phyloP scores from a whole-genome alignment of 2,797 vertebrate species.

The Sebastes ruberrimus region DNA sequence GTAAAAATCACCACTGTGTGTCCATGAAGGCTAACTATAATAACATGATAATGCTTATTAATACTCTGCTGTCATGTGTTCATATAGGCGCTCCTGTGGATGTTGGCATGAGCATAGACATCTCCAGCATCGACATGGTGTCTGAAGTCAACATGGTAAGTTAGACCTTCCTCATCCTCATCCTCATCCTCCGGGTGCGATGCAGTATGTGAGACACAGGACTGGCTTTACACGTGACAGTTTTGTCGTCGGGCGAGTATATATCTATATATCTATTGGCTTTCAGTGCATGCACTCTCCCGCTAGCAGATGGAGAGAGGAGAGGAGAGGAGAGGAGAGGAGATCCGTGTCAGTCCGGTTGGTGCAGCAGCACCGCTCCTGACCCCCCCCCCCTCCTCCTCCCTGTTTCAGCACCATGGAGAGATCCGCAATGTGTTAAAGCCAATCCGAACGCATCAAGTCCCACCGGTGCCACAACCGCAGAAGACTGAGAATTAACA shows the following conservation, averaged over 20 bases:
- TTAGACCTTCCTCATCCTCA: conserved; percentile 25
- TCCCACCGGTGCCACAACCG: conserved; percentile 43
- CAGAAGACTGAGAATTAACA: too few species aligned
- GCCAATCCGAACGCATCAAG: conserved; percentile 24
- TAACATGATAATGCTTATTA: neutral
- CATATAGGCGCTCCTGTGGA: conserved; percentile 90
- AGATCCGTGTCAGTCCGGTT: neutral
- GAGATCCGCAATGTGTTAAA: conserved; percentile 66
- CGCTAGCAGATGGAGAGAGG: neutral
- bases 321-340: neutral
- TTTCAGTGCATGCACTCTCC: neutral
- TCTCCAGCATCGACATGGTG: conserved; percentile 90
- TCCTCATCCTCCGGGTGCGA: too few species aligned
- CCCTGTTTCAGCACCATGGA: conserved; percentile 47
- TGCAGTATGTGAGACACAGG: neutral
- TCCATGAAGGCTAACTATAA: too few species aligned
- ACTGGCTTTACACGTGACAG: neutral
- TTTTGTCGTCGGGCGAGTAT: neutral
- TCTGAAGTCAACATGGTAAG: conserved; percentile 86
- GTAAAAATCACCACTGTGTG: too few species aligned
- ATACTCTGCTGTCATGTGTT: conserved; percentile 22
- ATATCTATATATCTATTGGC: neutral
- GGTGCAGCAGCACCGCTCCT: conserved; percentile 13
- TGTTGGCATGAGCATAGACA: conserved; percentile 96
- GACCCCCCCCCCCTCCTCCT: neutral